A percentile compares a stretch with the other conserved stretches of the same genome.
These are phyloP conservation scores for Sclerodermus sp. DNA, from an alignment of 2,888 invertebrate species.

Conservation along the genomic window DNA sequence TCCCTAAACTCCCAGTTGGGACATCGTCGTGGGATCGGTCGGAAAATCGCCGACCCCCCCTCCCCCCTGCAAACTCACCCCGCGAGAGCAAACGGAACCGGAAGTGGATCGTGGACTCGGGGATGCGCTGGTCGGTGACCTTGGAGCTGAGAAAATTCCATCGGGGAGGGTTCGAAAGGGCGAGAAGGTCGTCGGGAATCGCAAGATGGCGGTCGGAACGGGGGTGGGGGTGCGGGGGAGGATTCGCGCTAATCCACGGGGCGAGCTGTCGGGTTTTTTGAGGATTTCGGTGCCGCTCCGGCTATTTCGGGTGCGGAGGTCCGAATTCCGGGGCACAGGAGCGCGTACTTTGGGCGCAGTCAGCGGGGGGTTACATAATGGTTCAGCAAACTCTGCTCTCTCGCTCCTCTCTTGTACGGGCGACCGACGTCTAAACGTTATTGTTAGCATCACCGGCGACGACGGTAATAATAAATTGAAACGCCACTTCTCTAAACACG, in stretches of 20 bases:
- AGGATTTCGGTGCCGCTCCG: slow-evolving; percentile 3
- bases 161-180: too few relatives aligned
- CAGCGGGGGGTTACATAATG: slow-evolving; percentile 37
- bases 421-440: slow-evolving; percentile 37
- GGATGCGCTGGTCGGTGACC: too few relatives aligned
- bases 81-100: too few relatives aligned
- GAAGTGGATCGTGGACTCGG: too few relatives aligned
- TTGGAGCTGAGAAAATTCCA: too few relatives aligned
- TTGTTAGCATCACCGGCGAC: slow-evolving; percentile 40
- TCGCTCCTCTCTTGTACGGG: slow-evolving; percentile 12
- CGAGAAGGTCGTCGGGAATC: too few relatives aligned
- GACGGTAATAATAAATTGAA: slow-evolving; percentile 52
- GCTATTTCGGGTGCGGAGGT: slow-evolving; percentile 11
- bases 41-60: too few relatives aligned
- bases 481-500: slow-evolving; percentile 49
- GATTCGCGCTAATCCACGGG: neutral
- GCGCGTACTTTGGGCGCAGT: slow-evolving; percentile 4
- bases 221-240: slow-evolving; percentile 1
- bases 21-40: too few relatives aligned
- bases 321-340: slow-evolving; percentile 13
- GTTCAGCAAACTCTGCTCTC: slow-evolving; percentile 51
- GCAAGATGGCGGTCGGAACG: too few relatives aligned
- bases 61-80: too few relatives aligned
- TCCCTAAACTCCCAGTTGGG: too few relatives aligned
- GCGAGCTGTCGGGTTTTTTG: neutral